Conservation (phyloP, 2,113 vertebrate genomes). For the Nycticryphes semicollaris region DNA sequence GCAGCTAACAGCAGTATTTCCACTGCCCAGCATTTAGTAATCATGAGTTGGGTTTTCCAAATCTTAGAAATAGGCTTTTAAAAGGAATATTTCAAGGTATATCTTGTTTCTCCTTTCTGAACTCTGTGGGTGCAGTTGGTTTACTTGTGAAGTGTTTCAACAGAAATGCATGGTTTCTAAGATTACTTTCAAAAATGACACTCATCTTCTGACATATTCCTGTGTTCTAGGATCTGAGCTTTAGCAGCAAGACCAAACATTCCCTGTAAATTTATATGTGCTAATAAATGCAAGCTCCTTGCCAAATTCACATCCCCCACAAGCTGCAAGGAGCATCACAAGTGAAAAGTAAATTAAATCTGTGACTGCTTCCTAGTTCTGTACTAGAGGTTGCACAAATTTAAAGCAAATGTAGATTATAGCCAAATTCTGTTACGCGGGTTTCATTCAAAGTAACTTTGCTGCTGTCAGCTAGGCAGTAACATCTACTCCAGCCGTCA, state of each 20-base stretch:
- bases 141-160: slow-evolving; percentile 5
- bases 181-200: slow-evolving; percentile 5
- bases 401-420: background rate
- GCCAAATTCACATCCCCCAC: slow-evolving; percentile 28
- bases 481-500: background rate
- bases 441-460: background rate
- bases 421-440: background rate
- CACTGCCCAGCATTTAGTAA: background rate
- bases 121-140: background rate
- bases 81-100: background rate
- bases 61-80: background rate
- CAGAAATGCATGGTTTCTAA: background rate
- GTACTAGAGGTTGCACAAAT: background rate
- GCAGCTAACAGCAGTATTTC: background rate
- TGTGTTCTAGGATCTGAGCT: slow-evolving; percentile 26
- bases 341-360: slow-evolving; percentile 52
- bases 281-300: slow-evolving; percentile 50
- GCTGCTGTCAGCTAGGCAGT: background rate
- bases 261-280: slow-evolving; percentile 43
- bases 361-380: slow-evolving; percentile 22
- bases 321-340: slow-evolving; percentile 26
- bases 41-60: background rate
- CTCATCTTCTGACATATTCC: background rate
- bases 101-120: background rate
- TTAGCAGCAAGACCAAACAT: slow-evolving; percentile 63